These are phyloP conservation scores for Halyomorpha halys DNA, from an alignment of 1,140 invertebrate species.

Conservation along the genomic window DNA sequence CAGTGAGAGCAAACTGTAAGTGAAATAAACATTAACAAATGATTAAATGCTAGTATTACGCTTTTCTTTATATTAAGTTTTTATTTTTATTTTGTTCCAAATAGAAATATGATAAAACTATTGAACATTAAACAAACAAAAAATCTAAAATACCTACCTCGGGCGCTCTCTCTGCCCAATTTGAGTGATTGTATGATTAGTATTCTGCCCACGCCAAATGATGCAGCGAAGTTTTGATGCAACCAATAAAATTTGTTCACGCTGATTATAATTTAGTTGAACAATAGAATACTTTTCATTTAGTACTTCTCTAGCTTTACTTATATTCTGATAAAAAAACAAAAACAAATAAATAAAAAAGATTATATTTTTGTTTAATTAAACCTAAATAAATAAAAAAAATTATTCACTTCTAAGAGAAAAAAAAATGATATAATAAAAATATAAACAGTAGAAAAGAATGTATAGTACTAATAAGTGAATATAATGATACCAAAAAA, in stretches of 20 bases:
- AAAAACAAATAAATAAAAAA: slow-evolving; percentile 19
- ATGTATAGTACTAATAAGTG: too few species aligned
- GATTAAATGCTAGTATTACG: too few species aligned
- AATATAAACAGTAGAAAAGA: too few species aligned
- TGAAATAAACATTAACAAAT: slow-evolving; percentile 20
- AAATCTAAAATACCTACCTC: slow-evolving; percentile 41
- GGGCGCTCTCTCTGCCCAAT: slow-evolving; percentile 79
- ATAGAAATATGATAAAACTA: too few species aligned
- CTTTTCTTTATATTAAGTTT: too few species aligned
- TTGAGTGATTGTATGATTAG: slow-evolving; percentile 57
- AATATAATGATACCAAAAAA: too few species aligned
- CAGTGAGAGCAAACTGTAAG: slow-evolving; percentile 49
- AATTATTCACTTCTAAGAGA: too few species aligned
- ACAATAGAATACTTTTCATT: slow-evolving; percentile 76
- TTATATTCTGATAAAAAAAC: slow-evolving; percentile 56
- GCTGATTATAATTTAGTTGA: slow-evolving; percentile 68
- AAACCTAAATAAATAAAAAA: too few species aligned
- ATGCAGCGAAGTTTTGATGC: slow-evolving; percentile 70
- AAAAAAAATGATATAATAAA: too few species aligned
- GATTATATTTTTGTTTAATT: too few species aligned
- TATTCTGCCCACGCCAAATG: slow-evolving; percentile 52
- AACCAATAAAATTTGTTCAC: slow-evolving; percentile 53
- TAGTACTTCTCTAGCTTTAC: slow-evolving; percentile 68
- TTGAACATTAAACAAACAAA: too few species aligned
- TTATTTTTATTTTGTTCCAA: too few species aligned